Evolutionary conservation across 1,140 invertebrate genomes (phyloP).

Genomic region (Cydia fagiglandana): DNA sequence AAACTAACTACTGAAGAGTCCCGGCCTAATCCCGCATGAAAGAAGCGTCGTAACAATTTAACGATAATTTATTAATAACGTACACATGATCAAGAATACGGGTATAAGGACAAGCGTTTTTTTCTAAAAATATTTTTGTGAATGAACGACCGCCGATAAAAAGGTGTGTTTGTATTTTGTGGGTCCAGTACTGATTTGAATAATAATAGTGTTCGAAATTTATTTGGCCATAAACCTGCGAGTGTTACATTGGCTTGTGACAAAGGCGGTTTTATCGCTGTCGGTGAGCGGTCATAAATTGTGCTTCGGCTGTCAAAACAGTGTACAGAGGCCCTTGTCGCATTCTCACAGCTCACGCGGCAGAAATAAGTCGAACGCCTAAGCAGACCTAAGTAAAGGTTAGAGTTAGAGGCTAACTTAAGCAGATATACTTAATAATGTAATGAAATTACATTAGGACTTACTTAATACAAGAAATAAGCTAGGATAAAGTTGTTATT

Average conservation of each 20-base stretch:
- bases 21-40: conserved; percentile 45
- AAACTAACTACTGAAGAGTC: conserved; percentile 41
- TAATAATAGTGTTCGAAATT: conserved; percentile 77
- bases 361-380: neutral
- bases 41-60: conserved; percentile 45
- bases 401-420: too few relatives aligned
- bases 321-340: conserved; percentile 45
- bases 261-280: conserved; percentile 72
- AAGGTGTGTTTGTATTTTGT: conserved; percentile 67
- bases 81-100: conserved; percentile 49
- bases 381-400: neutral
- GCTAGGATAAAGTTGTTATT: too few relatives aligned
- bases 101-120: conserved; percentile 43
- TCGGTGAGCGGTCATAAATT: conserved; percentile 70
- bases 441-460: too few relatives aligned
- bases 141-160: conserved; percentile 57
- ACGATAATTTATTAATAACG: conserved; percentile 51
- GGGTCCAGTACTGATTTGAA: conserved; percentile 69
- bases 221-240: conserved; percentile 71
- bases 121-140: conserved; percentile 65
- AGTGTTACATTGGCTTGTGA: conserved; percentile 68
- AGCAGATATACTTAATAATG: too few relatives aligned
- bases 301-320: conserved; percentile 67
- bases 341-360: neutral
- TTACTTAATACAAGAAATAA: too few relatives aligned